A percentile compares a stretch with the other conserved stretches of the same genome.
phyloP scores from a whole-genome alignment of 1,140 invertebrate genomes.

The Delia radicum region DNA sequence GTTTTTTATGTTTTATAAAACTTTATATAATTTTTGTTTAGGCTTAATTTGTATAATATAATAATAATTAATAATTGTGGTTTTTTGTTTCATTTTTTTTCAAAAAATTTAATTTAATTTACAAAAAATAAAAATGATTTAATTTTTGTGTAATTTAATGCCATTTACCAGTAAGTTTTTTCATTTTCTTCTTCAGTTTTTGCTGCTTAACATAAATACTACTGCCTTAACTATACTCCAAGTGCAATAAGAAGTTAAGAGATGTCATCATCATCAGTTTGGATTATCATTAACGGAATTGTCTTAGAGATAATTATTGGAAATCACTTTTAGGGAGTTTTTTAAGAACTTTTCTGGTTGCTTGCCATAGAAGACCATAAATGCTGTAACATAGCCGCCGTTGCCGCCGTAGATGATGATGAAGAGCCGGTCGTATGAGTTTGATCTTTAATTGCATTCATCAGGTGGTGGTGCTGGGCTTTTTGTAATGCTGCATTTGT shows the following conservation, averaged over 20 bases:
- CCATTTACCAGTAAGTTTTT: conserved; percentile 15
- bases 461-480: background rate
- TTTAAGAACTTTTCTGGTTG: background rate
- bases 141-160: conserved; percentile 7
- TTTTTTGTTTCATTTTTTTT: background rate
- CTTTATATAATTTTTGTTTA: background rate
- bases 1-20: background rate
- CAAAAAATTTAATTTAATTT: conserved; percentile 11
- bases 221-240: background rate
- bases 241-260: background rate
- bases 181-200: background rate
- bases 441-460: background rate
- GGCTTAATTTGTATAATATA: background rate
- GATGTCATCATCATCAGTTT: background rate
- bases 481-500: background rate
- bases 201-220: background rate
- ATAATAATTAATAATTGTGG: conserved; percentile 13
- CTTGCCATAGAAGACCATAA: conserved; percentile 13
- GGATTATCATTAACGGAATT: background rate
- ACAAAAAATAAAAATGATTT: conserved; percentile 6
- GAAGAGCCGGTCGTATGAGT: background rate
- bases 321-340: background rate
- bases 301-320: background rate
- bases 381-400: background rate
- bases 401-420: background rate